Evolutionary conservation across 2,888 invertebrate genomes (phyloP), one percentile per base, ranked within the genome.

Genomic region (Ophion ellenae): DNA sequence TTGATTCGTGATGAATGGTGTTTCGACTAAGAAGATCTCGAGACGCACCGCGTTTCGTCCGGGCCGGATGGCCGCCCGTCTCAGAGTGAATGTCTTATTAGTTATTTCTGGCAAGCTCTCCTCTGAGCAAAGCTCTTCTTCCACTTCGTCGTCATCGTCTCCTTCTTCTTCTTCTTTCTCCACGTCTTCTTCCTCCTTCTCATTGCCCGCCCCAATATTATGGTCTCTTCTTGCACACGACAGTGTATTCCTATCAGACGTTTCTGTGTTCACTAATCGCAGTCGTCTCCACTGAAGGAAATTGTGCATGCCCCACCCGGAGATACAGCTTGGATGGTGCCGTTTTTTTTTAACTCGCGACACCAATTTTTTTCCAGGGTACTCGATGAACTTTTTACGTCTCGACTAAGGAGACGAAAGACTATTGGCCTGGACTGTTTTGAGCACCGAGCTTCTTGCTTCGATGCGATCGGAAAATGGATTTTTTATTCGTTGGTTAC

Each of bases 61-160:
- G 93, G 93, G 94, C 94, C 93, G 93, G 94, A 91, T 94, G 94
- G 94, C 93, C 93, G 93, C 92, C 93, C 94, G 93, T 92, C 93
- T 92, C 89, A 92, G 92, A 94, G 93, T 94, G 94, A 94, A 93
- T 94, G 92, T 94, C 93, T 94, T 93, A 92, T 94, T 93, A 92
- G 94, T 93, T 94, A 94, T 94, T 94, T 93, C 94, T 91, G 92
- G 93, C 92, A 86, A 89, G 89, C 91, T 90, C 91, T 89, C 90
- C 90, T 89, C 87, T 88, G 67, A 87, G 89, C 82, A 76, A 83
- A 75, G 75, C 87, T 88, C 83, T 77, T 88, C 87, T 75, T 88
- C 88, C 82, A 69, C 88, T 86, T 40, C 83, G 47, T 83, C 87
- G 78, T 84, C 88, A 79, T 87, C 89, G 80, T 87, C 88, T 4